Percentiles rank a stretch among this genome's conserved stretches.
These are phyloP conservation scores for Xiphophorus hellerii DNA, from an alignment of 2,113 vertebrate species.

Conservation along the genomic window DNA sequence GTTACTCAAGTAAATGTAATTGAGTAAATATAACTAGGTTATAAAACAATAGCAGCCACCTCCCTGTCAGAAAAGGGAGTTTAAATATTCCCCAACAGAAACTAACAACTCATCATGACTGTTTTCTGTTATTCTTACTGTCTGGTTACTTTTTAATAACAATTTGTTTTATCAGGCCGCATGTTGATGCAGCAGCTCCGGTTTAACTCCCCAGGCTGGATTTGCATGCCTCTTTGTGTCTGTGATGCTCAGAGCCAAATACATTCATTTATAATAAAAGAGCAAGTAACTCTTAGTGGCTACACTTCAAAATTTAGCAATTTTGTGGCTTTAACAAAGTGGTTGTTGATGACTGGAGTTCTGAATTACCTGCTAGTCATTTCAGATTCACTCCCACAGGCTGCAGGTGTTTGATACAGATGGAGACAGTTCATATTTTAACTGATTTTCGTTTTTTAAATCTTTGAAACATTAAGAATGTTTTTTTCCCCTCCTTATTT, in stretches of 20 bases:
- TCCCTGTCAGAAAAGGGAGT: constrained; percentile 4
- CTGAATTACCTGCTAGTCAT: neutral
- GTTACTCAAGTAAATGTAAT: too few species aligned
- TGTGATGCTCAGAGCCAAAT: neutral
- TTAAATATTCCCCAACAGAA: constrained; percentile 44
- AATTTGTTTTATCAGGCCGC: neutral
- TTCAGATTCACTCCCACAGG: neutral
- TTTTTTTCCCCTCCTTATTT: neutral
- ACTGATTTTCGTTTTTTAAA: neutral
- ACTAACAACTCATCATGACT: neutral
- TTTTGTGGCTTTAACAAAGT: neutral
- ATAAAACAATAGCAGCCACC: constrained; percentile 1
- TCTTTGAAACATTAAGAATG: neutral
- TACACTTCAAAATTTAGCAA: too few species aligned
- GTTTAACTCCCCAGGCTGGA: neutral
- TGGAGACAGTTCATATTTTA: neutral
- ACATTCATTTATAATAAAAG: too few species aligned
- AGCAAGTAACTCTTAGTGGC: too few species aligned
- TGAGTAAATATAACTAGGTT: neutral
- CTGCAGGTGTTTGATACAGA: neutral
- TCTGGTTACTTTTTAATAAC: accelerated
- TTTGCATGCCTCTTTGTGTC: neutral
- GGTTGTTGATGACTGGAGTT: neutral
- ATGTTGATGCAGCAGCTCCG: neutral
- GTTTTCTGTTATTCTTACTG: neutral